phyloP scores from a whole-genome alignment of 2,888 invertebrate genomes.

The Napeogenes sylphis region DNA sequence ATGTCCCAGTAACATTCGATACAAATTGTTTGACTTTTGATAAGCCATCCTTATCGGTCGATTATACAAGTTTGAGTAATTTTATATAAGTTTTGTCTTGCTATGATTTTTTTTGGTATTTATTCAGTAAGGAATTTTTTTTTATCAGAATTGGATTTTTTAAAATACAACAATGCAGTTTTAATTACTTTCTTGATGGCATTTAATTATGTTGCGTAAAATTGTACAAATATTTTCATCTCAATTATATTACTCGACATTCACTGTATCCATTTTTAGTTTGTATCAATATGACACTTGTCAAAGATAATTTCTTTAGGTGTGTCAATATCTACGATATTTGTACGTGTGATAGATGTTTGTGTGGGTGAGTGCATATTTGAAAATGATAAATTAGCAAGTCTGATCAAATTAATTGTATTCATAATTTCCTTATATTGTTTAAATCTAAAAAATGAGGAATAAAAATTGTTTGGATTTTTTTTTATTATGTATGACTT shows the following conservation, averaged over 20 bases:
- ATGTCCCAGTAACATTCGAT: conserved; percentile 56
- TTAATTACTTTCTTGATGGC: neutral
- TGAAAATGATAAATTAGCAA: conserved; percentile 68
- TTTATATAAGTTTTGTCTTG: conserved; percentile 3
- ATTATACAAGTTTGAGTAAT: conserved; percentile 29
- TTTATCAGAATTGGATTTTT: too few relatives aligned
- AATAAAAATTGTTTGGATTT: too few relatives aligned
- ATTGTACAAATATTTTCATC: neutral
- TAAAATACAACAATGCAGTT: neutral
- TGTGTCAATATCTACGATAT: conserved; percentile 48
- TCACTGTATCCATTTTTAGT: conserved; percentile 8
- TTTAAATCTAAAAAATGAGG: too few relatives aligned
- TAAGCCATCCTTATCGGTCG: conserved; percentile 48
- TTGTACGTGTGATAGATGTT: conserved; percentile 34
- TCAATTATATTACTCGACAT: neutral
- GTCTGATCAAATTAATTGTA: conserved; percentile 53
- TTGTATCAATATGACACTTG: conserved; percentile 55
- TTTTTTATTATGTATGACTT: too few relatives aligned
- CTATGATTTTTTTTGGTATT: neutral
- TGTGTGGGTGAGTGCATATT: conserved; percentile 65
- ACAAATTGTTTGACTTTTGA: conserved; percentile 59
- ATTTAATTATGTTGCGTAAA: neutral
- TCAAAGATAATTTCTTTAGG: conserved; percentile 50
- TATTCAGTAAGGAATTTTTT: too few relatives aligned
- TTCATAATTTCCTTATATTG: conserved; percentile 39